Evolutionary conservation across 2,797 vertebrate species (phyloP).

Genomic region (Muscicapa comitata): DNA sequence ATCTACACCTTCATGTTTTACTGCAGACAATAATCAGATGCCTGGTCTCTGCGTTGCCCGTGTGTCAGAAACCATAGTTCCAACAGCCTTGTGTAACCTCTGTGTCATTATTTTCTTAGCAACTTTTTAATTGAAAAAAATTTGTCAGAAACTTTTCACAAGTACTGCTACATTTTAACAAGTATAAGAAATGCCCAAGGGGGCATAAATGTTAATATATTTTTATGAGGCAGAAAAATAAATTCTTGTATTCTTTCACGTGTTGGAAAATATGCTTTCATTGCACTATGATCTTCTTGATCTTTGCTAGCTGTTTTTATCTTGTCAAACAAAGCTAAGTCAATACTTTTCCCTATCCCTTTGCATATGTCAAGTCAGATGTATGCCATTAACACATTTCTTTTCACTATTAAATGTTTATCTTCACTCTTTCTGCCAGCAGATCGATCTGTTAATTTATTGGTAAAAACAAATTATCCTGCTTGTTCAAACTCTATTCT

Average conservation of each 20-base stretch:
- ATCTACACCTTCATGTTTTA: not conserved
- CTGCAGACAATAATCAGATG: not conserved
- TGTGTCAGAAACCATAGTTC: not conserved
- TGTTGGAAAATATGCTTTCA: not conserved
- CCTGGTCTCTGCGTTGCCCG: not conserved
- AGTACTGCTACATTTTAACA: not conserved
- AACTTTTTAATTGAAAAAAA: not conserved
- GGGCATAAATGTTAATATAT: not conserved
- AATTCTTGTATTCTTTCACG: not conserved
- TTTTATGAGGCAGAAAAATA: conserved; percentile 3
- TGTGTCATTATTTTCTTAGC: not conserved
- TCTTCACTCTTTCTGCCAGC: not conserved
- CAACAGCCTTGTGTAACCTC: not conserved
- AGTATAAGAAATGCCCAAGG: not conserved
- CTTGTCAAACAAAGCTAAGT: conserved; percentile 14
- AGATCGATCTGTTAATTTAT: not conserved
- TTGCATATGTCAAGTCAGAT: not conserved
- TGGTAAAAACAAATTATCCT: conserved; percentile 29
- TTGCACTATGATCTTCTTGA: not conserved
- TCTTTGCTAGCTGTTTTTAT: not conserved
- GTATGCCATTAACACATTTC: not conserved
- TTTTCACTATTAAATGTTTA: conserved; percentile 16
- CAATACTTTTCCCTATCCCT: not conserved
- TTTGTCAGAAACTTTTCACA: not conserved
- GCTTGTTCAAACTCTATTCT: not conserved